Base-by-base conservation (phyloP, 2,113 vertebrate genomes). In the Sinocyclocheilus rhinocerous region DNA sequence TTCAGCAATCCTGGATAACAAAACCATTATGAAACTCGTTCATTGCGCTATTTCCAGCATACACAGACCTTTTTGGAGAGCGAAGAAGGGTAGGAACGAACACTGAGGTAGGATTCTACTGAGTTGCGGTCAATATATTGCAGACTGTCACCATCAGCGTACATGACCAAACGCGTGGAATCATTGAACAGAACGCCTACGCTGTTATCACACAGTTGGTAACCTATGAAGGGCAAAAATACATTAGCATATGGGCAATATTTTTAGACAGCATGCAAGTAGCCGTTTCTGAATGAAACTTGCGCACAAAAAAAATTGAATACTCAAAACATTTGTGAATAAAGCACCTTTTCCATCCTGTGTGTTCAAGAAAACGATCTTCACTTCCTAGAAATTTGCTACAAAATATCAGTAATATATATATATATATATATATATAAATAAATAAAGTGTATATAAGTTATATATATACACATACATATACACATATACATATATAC, bases 121-220 rank as follows among this genome's bases (percentile, higher is more conserved):
- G 93, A 91, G 0, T 94, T 93, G 0, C 97, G 97, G 93, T 99
- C 96, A 0, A 99, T 99, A 92, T 99, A 99, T 94, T 99, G 98
- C 86, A 99, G 90, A 83, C 95, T 98, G 93, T 98, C 97, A 0
- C 97, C 97, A 0, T 99, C 98, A 0, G 95, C 94, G 84, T 99
- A 99, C 95, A 99, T 97, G 73, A 99, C 97, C 3, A 99, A 93
- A 0, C 97, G 96, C 0, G 98, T 99, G 4, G 96, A 98, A 52
- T 99, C 98, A 0, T 99, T 99, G 93, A 99, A 99, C 86, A 99
- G 94, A 57, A 99, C 98, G 0, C 98, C 98, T 0, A 99, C 97
- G 0, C 98, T 99, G 95, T 99, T 99, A 94, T 99, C 98, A 69
- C 97, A 99, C 70, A 99, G 95, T 95, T 99, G 97, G 85, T 99